Base-by-base conservation (phyloP, 1,140 invertebrate species). In the Apis mellifera region DNA sequence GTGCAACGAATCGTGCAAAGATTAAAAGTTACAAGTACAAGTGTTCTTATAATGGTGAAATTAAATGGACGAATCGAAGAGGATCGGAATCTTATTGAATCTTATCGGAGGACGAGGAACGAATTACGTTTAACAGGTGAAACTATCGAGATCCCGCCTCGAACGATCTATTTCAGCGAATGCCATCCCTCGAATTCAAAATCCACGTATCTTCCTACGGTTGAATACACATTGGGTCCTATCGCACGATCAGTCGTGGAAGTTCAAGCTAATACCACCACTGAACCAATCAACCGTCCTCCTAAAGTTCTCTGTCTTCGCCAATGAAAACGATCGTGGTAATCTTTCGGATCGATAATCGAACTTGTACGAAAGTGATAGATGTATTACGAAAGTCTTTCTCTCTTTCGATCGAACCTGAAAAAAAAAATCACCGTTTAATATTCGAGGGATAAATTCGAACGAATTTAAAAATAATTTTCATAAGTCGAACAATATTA, bases 141-240 rank as follows among this genome's bases (percentile, higher is more conserved):
- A 73, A 11, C 64, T 5, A 23, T 57, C 52, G 48, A 15, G 54
- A 55, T 73, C n/a, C n/a, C 57, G 79, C 32, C 57, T 60, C 72
- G 77, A 80, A 86, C 72, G 76, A 86, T 83, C 76, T 80, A 74
- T 83, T 86, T 80, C 66, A 64, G 72, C 68, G 85, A 87, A 80
- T 62, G 83, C 76, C 9, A 85, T 66, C 66, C 21, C 54, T 55
- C 59, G 71, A 82, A 84, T 80, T 66, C 60, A 83, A 83, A 83
- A 73, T 87, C 84, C 73, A 85, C 79, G 77, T 80, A 84, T 86
- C 83, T 70, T 84, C 42, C 52, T 55, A 55, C 42, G 68, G 55
- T 84, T 75, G 78, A 86, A 32, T 84, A 71, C 75, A 80, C 70
- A 59, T 70, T 66, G 62, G 66, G 64, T 59, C 48, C 57, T 54